Base-by-base conservation (phyloP, 2,888 invertebrate species). In the Pristionchus fissidentatus region DNA sequence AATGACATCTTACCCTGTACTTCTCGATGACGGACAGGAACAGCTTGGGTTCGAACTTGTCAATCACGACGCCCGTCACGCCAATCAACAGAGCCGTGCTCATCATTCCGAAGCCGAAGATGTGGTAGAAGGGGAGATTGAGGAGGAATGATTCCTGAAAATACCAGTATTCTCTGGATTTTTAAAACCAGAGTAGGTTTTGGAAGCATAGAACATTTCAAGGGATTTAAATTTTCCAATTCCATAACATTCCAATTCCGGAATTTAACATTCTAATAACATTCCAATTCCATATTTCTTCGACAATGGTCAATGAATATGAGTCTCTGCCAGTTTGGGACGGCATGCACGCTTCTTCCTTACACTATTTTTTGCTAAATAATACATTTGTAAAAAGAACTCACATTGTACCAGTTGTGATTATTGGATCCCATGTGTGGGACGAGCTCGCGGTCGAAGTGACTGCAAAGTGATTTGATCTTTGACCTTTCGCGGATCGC, bases 121-220 rank as follows among this genome's bases (percentile, higher is more conserved):
- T 89, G 84, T 92, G 91, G 70, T 92, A 91, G 85, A 91, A 90
- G 29, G 92, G 92, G 35, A 92, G 87, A 75, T 91, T 75, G 75
- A 81, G 77, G 35, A 83, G 7, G 55, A 83, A 57, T 0, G 73
- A 52, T 26, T 77, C 83, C 83, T 83, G 80, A 32, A 26, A 32
- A n/a, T n/a, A 10, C 15, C 15, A 70, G n/a, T n/a, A n/a, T n/a
- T n/a, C n/a, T n/a, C n/a, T n/a, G n/a, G n/a, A n/a, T n/a, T n/a
- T n/a, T n/a, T n/a, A n/a, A n/a, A n/a, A n/a, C n/a, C n/a, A n/a
- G n/a, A n/a, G n/a, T n/a, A n/a, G n/a, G n/a, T n/a, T n/a, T n/a
- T n/a, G n/a, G n/a, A n/a, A n/a, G n/a, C n/a, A n/a, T n/a, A n/a
- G n/a, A n/a, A n/a, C n/a, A n/a, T n/a, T n/a, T n/a, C n/a, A n/a